Conservation (phyloP, 2,113 vertebrate genomes). For the Dromiciops gliroides region DNA sequence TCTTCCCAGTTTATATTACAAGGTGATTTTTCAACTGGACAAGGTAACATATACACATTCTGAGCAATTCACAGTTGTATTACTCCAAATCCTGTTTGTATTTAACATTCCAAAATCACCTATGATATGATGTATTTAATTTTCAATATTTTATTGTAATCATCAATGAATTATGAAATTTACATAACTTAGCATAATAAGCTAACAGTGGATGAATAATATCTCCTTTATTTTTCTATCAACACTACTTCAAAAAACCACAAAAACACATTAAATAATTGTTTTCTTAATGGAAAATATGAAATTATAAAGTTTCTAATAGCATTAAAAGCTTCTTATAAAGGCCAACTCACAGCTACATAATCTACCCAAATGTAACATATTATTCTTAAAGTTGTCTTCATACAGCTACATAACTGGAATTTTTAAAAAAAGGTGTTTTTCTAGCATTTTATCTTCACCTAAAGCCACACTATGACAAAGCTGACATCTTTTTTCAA, state of each 20-base stretch:
- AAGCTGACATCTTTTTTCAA: background rate
- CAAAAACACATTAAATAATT: background rate
- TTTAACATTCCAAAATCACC: background rate
- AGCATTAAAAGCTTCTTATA: background rate
- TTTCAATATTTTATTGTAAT: background rate
- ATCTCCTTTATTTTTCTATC: background rate
- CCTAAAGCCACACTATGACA: background rate
- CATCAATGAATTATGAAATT: background rate
- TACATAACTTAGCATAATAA: background rate
- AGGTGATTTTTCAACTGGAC: background rate
- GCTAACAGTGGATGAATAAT: background rate
- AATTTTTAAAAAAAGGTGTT: background rate
- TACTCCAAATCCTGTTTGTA: background rate
- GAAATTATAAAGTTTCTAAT: background rate
- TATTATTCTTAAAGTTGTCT: background rate
- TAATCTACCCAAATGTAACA: background rate
- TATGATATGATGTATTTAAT: background rate
- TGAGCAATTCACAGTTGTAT: background rate
- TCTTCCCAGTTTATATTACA: background rate
- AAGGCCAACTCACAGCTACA: fast-evolving
- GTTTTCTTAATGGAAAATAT: background rate
- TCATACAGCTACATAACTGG: background rate
- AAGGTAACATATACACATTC: background rate
- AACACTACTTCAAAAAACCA: background rate
- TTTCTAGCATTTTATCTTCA: background rate